Percentiles rank a stretch among this genome's conserved stretches.
These are phyloP conservation scores for Hydraecia micacea DNA, from an alignment of 2,888 invertebrate species.

Conservation along the genomic window DNA sequence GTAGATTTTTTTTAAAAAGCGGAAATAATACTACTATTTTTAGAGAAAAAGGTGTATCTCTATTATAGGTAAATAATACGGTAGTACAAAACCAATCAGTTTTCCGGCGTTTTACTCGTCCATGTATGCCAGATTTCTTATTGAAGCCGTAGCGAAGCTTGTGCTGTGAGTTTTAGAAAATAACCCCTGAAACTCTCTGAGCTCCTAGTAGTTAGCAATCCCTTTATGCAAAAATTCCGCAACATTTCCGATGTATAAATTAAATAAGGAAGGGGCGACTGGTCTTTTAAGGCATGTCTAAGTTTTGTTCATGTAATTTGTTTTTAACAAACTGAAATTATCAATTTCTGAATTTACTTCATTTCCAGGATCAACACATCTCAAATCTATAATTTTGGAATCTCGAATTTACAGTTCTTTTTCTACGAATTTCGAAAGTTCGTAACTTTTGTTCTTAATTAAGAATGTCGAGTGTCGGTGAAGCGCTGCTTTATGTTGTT, in stretches of 20 bases:
- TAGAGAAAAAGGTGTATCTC: not conserved
- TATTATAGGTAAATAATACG: no score
- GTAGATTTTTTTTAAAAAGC: not conserved
- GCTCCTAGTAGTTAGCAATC: conserved; percentile 50
- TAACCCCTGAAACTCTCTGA: conserved; percentile 16
- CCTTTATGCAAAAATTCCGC: conserved; percentile 44
- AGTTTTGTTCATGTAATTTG: not conserved
- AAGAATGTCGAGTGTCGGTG: not conserved
- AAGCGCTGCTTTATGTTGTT: no score
- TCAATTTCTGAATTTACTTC: not conserved
- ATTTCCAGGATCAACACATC: not conserved
- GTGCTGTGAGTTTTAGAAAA: not conserved
- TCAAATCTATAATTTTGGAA: not conserved
- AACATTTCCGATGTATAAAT: not conserved
- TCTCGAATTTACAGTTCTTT: not conserved
- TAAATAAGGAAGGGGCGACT: no score
- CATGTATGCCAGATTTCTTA: not conserved
- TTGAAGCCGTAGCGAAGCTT: not conserved
- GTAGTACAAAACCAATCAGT: not conserved
- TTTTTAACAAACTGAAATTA: not conserved
- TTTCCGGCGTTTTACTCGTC: not conserved
- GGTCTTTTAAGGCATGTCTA: no score
- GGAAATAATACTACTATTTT: not conserved
- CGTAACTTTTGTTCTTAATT: not conserved
- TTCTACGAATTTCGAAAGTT: not conserved